Conservation (phyloP, 2,797 vertebrate species). For the Paguma larvata region DNA sequence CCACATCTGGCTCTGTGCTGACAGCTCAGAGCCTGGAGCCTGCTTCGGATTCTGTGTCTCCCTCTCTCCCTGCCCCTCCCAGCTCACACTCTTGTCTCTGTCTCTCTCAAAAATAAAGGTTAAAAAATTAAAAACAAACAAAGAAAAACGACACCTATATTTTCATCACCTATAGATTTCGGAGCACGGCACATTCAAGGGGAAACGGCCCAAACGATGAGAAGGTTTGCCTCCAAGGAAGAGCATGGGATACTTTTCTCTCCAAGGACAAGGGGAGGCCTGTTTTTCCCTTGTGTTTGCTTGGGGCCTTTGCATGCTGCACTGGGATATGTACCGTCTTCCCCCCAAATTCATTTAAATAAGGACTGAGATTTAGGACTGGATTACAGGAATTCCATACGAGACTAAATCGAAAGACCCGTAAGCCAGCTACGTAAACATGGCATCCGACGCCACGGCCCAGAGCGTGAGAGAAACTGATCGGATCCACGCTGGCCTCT, state of each 20-base stretch:
- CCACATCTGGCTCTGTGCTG: no score
- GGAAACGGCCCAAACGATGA: neutral
- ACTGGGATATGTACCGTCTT: neutral
- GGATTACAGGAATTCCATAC: neutral
- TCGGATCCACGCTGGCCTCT: neutral
- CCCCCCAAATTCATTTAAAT: neutral
- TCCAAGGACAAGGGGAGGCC: neutral
- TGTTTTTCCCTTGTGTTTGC: constrained; percentile 41
- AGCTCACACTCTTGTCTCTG: no score
- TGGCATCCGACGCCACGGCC: neutral
- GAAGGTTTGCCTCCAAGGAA: neutral
- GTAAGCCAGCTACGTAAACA: constrained; percentile 43
- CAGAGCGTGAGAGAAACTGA: neutral
- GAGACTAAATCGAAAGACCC: constrained; percentile 31
- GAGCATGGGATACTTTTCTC: constrained; percentile 1
- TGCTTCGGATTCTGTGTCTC: no score
- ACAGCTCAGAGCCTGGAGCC: no score
- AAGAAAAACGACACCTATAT: neutral
- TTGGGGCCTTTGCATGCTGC: constrained; percentile 34
- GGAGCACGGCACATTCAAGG: neutral
- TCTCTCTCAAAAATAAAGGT: neutral
- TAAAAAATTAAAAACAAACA: neutral
- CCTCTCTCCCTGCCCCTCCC: no score
- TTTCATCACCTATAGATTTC: neutral
- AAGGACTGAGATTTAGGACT: constrained; percentile 3